Conservation (phyloP, 2,113 vertebrate genomes). For the Gnathonemus longibarbis region DNA sequence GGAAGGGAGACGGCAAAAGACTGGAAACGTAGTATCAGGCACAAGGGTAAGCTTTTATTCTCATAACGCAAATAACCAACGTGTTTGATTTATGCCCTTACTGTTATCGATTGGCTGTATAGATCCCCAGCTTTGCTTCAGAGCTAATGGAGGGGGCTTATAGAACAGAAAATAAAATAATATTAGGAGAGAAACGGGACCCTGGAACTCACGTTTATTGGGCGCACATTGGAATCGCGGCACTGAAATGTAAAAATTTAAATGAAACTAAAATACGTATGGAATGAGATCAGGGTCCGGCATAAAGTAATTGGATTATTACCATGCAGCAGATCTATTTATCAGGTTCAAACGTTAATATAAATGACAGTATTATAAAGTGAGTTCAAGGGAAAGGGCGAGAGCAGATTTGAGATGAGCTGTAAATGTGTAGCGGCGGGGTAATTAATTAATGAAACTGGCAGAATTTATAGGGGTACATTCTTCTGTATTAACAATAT, state of each 20-base stretch:
- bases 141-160: not conserved
- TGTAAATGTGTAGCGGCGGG: not conserved
- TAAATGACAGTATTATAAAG: not conserved
- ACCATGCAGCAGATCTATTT: not conserved
- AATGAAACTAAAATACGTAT: not conserved
- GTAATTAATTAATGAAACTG: not conserved
- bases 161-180: not conserved
- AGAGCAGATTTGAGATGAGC: not conserved
- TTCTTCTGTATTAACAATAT: not conserved
- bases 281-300: not conserved
- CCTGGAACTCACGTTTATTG: not conserved
- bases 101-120: not conserved
- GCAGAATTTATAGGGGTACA: not conserved
- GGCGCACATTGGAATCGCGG: not conserved
- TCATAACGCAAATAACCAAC: not conserved
- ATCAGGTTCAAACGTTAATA: not conserved
- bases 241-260: not conserved
- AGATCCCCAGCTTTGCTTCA: not conserved
- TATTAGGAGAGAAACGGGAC: not conserved
- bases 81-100: not conserved
- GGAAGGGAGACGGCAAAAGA: slow-evolving; percentile 97
- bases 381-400: not conserved
- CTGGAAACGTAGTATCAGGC: slow-evolving; percentile 95
- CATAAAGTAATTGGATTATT: not conserved
- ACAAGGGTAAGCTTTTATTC: slow-evolving; percentile 76